These are phyloP conservation scores for Laticauda colubrina DNA, from an alignment of 2,113 vertebrate genomes.

Conservation along the genomic window DNA sequence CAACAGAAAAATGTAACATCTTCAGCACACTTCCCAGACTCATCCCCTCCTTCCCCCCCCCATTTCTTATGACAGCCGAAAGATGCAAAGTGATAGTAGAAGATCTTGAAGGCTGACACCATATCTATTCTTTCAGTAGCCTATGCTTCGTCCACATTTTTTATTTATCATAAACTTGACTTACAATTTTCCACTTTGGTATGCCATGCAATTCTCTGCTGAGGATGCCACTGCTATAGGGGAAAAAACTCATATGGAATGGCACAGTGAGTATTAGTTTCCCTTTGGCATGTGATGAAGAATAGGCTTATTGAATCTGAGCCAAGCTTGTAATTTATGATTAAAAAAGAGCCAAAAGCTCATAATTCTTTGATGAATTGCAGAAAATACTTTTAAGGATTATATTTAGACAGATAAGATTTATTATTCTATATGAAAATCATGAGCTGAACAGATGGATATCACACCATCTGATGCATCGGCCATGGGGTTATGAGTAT, in stretches of 20 bases:
- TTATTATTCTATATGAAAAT: background rate
- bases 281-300: background rate
- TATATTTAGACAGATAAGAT: background rate
- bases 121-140: background rate
- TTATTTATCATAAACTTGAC: background rate
- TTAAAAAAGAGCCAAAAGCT: background rate
- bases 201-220: background rate
- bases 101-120: too few relatives aligned
- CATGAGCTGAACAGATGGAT: background rate
- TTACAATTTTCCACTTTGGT: background rate
- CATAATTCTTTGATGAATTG: background rate
- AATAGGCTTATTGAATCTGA: conserved; percentile 4
- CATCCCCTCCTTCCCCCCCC: too few relatives aligned
- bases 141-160: background rate
- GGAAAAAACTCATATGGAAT: background rate
- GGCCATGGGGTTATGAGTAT: background rate
- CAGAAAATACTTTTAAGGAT: background rate
- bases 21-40: too few relatives aligned
- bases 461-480: background rate
- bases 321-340: background rate
- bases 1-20: too few relatives aligned
- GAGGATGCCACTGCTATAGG: background rate
- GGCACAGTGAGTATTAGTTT: background rate
- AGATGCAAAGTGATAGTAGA: too few relatives aligned
- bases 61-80: too few relatives aligned